Percentiles rank a stretch among this genome's conserved stretches.
Evolutionary conservation across 2,113 vertebrate genomes (phyloP).

Genomic region (Tautogolabrus adspersus): DNA sequence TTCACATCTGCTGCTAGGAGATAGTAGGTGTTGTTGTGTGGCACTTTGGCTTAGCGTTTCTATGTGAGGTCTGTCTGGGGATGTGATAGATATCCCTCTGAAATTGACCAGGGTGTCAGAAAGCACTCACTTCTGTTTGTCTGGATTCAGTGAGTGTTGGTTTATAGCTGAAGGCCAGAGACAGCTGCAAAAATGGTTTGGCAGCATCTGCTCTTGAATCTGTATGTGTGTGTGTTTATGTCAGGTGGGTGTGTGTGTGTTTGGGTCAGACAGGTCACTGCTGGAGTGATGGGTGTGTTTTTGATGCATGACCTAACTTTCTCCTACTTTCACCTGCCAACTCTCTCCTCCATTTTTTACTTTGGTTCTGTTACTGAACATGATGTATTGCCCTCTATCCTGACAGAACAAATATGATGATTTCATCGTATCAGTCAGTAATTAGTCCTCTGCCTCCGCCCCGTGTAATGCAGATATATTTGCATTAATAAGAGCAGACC

Average conservation of each 20-base stretch:
- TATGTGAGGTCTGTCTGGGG: constrained; percentile 47
- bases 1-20: constrained; percentile 56
- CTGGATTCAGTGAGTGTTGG: constrained; percentile 43
- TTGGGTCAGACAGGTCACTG: constrained; percentile 56
- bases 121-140: constrained; percentile 57
- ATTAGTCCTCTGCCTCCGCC: constrained; percentile 29
- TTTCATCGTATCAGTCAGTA: constrained; percentile 34
- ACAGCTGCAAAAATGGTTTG: constrained; percentile 64
- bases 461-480: constrained; percentile 47
- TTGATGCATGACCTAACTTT: constrained; percentile 57
- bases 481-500: constrained; percentile 63
- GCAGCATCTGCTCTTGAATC: constrained; percentile 50
- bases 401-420: constrained; percentile 5
- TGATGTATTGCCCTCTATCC: constrained; percentile 9
- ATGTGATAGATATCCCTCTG: constrained; percentile 65
- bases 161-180: constrained; percentile 58
- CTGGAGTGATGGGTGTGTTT: constrained; percentile 68
- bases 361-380: not conserved
- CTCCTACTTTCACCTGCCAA: constrained; percentile 50
- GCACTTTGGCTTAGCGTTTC: constrained; percentile 28
- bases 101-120: constrained; percentile 67
- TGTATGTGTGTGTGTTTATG: constrained; percentile 30
- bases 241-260: constrained; percentile 18
- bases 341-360: constrained; percentile 40
- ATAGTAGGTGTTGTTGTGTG: constrained; percentile 31